Base-by-base conservation (phyloP, 2,113 vertebrate species). In the Coturnix japonica region DNA sequence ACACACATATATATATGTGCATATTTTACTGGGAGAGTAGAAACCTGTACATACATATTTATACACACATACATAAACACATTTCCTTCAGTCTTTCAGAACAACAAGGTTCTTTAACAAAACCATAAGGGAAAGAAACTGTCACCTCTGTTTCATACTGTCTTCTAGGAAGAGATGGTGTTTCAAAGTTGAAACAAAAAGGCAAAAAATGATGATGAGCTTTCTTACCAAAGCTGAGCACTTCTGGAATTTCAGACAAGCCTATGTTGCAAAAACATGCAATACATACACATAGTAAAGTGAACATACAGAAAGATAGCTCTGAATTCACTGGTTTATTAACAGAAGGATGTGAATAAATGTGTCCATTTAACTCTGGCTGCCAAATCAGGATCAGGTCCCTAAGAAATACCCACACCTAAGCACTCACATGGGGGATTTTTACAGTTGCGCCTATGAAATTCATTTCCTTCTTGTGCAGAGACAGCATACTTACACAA, bases 271-370 rank as follows among this genome's bases (percentile, higher is more conserved):
- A 61, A 63, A 49, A 64, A 82, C 16, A 41, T 17, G 2, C 69
- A 76, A 88, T 71, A 88, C 66, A 88, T 30, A 15, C 61, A 77
- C 11, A 16, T 1, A 56, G 35, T 37, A 11, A 20, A 51, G 17
- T 3, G 7, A 81, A 67, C 14, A 37, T 9, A 56, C 1, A 73
- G 61, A 73, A 91, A 83, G 61, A 23, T 37, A 67, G 59, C 11
- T 23, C 22, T 33, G 51, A 69, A 63, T 76, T 93, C 74, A 73
- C 31, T 43, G 60, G 31, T 83, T 73, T 77, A 56, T 74, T 56
- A 85, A 23, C 28, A 86, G 37, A 51, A 90, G 83, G 76, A 94
- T 78, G 47, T 67, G 57, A 91, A 43, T 47, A 93, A 93, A 81
- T 11, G 5, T 11, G 35, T 41, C 57, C 7, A 0, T 5, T 13